Evolutionary conservation across 2,888 invertebrate species (phyloP).

Genomic region (Argyresthia goedartella): DNA sequence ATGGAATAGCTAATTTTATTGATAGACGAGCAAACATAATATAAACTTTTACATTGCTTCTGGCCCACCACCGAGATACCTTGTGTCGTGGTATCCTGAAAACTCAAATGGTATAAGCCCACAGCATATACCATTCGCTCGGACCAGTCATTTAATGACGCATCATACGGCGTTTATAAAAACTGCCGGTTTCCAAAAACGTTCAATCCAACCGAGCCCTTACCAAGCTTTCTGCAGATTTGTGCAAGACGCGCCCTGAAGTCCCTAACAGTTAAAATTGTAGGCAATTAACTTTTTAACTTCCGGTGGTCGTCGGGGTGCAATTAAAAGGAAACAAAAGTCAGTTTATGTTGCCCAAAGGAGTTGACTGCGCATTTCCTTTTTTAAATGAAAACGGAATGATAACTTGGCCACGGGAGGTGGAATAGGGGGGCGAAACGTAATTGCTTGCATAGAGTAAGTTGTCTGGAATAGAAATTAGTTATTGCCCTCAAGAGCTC

Average conservation of each 20-base stretch:
- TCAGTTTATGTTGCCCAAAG: constrained; percentile 46
- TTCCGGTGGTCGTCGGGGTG: constrained; percentile 30
- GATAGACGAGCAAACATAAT: no score
- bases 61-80: no score
- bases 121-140: no score
- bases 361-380: constrained; percentile 11
- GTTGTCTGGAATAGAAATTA: no score
- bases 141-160: no score
- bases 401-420: neutral
- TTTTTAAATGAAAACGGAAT: neutral
- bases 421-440: neutral
- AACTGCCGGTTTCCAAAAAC: neutral
- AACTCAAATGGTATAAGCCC: no score
- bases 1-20: no score
- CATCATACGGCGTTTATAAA: neutral
- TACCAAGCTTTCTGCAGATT: neutral
- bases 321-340: constrained; percentile 61
- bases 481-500: neutral
- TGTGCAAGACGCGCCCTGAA: constrained; percentile 13
- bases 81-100: no score
- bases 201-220: no score
- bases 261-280: constrained; percentile 42
- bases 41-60: no score
- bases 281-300: constrained; percentile 61
- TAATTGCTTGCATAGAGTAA: neutral